Conservation (phyloP, 2,888 invertebrate genomes). For the Meiosimyza decipiens region DNA sequence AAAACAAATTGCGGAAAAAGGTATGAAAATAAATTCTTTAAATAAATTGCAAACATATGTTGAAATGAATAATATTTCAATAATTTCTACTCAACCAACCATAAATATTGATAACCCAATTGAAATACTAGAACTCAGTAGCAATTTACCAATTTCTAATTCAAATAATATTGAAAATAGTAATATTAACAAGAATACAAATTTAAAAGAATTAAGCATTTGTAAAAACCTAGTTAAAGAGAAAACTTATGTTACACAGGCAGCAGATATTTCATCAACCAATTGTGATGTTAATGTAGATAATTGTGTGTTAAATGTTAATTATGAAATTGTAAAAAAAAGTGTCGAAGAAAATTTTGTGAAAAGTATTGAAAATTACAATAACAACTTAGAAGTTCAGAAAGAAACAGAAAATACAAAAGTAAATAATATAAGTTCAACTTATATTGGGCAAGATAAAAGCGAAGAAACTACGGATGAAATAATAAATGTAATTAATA, state of each 20-base stretch:
- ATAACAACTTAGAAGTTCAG: too few species aligned
- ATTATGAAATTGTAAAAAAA: too few species aligned
- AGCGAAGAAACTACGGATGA: too few species aligned
- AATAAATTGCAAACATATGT: conserved; percentile 10
- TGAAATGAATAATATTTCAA: conserved; percentile 27
- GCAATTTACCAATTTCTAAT: neutral
- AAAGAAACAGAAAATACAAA: too few species aligned
- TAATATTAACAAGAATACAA: neutral
- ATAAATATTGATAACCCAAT: conserved; percentile 24
- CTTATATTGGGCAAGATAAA: too few species aligned
- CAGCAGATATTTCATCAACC: conserved; percentile 48
- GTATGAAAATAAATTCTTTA: conserved; percentile 38
- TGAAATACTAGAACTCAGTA: neutral
- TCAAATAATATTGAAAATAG: conserved; percentile 16
- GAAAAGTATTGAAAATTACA: too few species aligned
- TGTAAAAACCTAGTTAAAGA: neutral
- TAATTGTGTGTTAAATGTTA: neutral
- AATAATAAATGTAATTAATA: too few species aligned
- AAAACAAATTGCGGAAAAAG: conserved; percentile 40
- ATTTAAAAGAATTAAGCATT: too few species aligned
- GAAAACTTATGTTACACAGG: conserved; percentile 17
- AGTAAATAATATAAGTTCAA: too few species aligned
- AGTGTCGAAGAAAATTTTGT: too few species aligned
- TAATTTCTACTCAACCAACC: conserved; percentile 41
- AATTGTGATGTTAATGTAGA: conserved; percentile 36